phyloP scores from a whole-genome alignment of 2,797 vertebrate species.

The Labroides dimidiatus region DNA sequence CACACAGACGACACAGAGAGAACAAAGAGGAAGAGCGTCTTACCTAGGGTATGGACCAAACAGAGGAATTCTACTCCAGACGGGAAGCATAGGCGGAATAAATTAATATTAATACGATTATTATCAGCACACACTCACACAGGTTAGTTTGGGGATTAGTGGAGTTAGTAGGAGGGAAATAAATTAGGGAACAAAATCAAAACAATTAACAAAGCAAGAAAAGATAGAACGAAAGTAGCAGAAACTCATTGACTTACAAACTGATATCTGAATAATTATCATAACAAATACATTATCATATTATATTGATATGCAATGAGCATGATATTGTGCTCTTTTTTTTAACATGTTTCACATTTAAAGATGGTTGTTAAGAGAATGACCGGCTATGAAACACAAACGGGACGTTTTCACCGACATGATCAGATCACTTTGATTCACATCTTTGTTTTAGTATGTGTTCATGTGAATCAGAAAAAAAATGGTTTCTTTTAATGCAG shows the following conservation, averaged over 20 bases:
- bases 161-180: constrained; percentile 66
- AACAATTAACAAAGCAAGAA: constrained; percentile 19
- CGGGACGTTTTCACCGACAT: constrained; percentile 28
- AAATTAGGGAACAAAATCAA: constrained; percentile 36
- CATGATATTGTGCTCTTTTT: background rate
- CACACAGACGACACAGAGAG: constrained; percentile 75
- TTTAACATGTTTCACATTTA: constrained; percentile 16
- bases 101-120: constrained; percentile 91
- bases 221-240: constrained; percentile 16
- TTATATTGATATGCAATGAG: background rate
- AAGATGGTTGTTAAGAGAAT: constrained; percentile 43
- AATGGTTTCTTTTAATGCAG: constrained; percentile 4
- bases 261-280: constrained; percentile 1
- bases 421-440: constrained; percentile 29
- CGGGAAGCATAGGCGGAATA: constrained; percentile 99
- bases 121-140: constrained; percentile 77
- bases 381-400: constrained; percentile 57
- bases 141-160: constrained; percentile 72
- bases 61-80: constrained; percentile 99
- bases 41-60: constrained; percentile 99
- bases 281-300: background rate
- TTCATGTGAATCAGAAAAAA: constrained; percentile 22
- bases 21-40: constrained; percentile 88
- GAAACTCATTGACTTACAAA: background rate
- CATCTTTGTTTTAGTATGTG: constrained; percentile 9